These are phyloP conservation scores for Lingula anatina DNA, from an alignment of 2,888 invertebrate species.

Conservation along the genomic window DNA sequence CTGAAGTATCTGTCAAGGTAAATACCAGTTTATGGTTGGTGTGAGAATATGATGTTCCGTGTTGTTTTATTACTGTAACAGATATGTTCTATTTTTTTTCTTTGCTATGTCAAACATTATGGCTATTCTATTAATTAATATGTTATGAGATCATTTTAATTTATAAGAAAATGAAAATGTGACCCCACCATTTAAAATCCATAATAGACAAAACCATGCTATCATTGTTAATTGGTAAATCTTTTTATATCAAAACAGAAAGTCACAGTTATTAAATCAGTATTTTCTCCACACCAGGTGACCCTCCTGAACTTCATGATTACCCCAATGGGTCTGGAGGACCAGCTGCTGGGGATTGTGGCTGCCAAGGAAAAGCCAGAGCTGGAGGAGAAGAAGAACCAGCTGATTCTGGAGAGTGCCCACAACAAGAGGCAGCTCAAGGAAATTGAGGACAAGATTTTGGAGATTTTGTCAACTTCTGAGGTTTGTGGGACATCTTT, in stretches of 20 bases:
- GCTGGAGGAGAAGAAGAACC: slow-evolving; percentile 86
- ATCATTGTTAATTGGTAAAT: too few species aligned
- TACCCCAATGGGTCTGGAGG: slow-evolving; percentile 83
- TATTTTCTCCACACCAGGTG: slow-evolving; percentile 69
- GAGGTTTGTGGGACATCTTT: slow-evolving; percentile 27
- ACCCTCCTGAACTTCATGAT: slow-evolving; percentile 92
- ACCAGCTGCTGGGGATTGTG: slow-evolving; percentile 84
- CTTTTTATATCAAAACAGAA: too few species aligned
- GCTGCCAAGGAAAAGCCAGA: slow-evolving; percentile 86
- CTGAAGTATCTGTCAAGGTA: slow-evolving; percentile 85
- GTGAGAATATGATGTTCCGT: too few species aligned
- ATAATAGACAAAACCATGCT: too few species aligned
- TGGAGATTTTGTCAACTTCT: slow-evolving; percentile 79
- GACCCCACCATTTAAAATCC: too few species aligned
- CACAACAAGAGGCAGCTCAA: slow-evolving; percentile 82
- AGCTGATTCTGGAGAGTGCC: slow-evolving; percentile 83
- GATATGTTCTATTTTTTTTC: not conserved
- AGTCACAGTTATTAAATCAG: too few species aligned
- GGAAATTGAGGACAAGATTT: slow-evolving; percentile 87
- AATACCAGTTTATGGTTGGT: too few species aligned
- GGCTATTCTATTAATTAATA: too few species aligned
- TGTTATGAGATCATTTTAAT: too few species aligned
- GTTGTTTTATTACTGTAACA: not conserved
- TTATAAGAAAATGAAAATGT: too few species aligned
- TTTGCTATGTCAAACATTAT: too few species aligned